Percentiles rank a stretch among this genome's conserved stretches.
phyloP scores from a whole-genome alignment of 2,113 vertebrate genomes.

The Callipepla californica region DNA sequence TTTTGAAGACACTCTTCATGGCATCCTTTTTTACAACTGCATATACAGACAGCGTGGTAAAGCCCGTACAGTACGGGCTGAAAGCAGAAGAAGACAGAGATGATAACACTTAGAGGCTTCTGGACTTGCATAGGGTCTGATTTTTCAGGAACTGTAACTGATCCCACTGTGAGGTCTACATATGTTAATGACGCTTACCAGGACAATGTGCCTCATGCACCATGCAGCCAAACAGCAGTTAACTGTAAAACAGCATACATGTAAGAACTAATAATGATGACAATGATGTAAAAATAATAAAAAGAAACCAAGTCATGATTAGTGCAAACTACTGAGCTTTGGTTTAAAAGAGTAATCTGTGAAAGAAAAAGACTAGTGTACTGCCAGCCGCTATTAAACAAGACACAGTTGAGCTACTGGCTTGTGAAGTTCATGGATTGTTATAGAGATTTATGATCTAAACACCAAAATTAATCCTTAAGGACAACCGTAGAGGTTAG shows the following conservation, averaged over 20 bases:
- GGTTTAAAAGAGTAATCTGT: not conserved
- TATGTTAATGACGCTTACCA: conserved; percentile 90
- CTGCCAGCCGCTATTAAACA: conserved; percentile 10
- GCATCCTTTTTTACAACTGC: not conserved
- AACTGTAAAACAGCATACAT: conserved; percentile 97
- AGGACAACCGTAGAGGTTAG: not conserved
- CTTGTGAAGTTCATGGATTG: not conserved
- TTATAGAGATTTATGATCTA: not conserved
- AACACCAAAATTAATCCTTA: conserved; percentile 5
- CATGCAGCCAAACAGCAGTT: conserved; percentile 95
- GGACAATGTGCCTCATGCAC: conserved; percentile 89
- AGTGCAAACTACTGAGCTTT: conserved; percentile 58
- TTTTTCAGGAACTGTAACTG: conserved; percentile 43
- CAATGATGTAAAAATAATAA: conserved; percentile 28
- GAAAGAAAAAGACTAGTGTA: conserved; percentile 26
- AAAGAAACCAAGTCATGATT: conserved; percentile 61
- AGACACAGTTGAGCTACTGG: not conserved
- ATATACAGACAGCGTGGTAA: not conserved
- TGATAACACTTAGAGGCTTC: not conserved
- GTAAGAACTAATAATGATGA: conserved; percentile 80
- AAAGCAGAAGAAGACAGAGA: not conserved
- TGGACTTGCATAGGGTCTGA: not conserved
- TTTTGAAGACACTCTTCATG: not conserved
- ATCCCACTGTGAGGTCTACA: conserved; percentile 71
- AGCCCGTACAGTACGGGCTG: not conserved